phyloP scores from a whole-genome alignment of 2,113 vertebrate genomes.

The Leucosticte australis region DNA sequence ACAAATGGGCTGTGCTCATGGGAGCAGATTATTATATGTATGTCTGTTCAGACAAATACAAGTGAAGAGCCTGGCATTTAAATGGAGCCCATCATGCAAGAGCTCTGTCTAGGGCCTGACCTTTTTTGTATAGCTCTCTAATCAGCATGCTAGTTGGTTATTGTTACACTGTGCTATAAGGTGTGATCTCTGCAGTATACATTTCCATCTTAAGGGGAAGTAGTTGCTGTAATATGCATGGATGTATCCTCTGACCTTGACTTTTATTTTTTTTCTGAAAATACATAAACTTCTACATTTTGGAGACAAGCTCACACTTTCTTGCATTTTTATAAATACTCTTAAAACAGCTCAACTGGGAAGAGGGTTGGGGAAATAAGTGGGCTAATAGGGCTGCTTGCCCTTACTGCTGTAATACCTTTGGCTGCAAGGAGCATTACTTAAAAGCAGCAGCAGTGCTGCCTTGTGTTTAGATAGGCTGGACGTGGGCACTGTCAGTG shows the following conservation, averaged over 20 bases:
- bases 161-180: slow-evolving; percentile 31
- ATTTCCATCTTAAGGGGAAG: slow-evolving; percentile 20
- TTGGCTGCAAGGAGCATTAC: neutral
- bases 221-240: neutral
- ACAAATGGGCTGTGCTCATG: slow-evolving; percentile 34
- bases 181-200: slow-evolving; percentile 16
- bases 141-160: slow-evolving; percentile 51
- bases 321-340: neutral
- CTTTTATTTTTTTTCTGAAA: slow-evolving; percentile 14
- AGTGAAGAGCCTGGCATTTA: slow-evolving; percentile 50
- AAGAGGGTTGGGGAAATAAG: neutral
- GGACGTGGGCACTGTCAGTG: neutral
- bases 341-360: neutral
- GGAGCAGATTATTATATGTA: slow-evolving; percentile 49
- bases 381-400: neutral
- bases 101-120: slow-evolving; percentile 39
- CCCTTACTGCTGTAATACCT: neutral
- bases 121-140: slow-evolving; percentile 51
- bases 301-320: neutral
- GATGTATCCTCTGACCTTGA: neutral
- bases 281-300: neutral
- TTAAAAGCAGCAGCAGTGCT: neutral
- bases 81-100: neutral
- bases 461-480: neutral
- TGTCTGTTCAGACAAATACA: slow-evolving; percentile 35